Conservation (phyloP, 2,113 vertebrate genomes). For the Gorsachius goisagi region DNA sequence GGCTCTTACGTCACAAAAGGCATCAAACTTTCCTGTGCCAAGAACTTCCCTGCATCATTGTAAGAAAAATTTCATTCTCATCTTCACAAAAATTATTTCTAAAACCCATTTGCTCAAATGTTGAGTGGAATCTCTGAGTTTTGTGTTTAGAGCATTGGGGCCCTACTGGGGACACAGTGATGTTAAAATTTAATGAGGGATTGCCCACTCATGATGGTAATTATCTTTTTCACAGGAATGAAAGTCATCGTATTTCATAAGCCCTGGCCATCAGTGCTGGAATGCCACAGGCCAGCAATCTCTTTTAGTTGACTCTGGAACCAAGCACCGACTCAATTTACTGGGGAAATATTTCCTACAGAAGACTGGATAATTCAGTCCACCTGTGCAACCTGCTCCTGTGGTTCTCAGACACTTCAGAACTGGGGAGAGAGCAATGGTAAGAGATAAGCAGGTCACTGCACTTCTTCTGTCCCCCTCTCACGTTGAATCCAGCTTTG, state of each 20-base stretch:
- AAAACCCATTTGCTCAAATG: not conserved
- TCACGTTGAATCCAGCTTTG: not conserved
- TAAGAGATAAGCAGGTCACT: not conserved
- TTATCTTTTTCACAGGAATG: not conserved
- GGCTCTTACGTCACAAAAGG: not conserved
- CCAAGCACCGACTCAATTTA: not conserved
- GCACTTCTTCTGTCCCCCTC: not conserved
- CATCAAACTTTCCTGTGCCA: not conserved
- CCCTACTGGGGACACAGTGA: not conserved
- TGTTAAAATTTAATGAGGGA: not conserved
- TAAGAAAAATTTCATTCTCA: not conserved
- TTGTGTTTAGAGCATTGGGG: not conserved
- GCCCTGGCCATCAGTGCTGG: not conserved
- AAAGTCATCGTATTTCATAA: not conserved
- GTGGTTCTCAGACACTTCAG: not conserved
- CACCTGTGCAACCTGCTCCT: not conserved
- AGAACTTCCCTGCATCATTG: not conserved
- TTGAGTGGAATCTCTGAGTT: not conserved
- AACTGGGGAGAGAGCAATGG: not conserved
- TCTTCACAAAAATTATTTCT: not conserved
- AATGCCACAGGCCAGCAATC: not conserved
- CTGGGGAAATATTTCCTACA: not conserved
- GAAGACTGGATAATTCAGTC: not conserved
- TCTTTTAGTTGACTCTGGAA: not conserved
- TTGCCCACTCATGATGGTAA: not conserved